These are phyloP conservation scores for Rhynchonycteris naso DNA, from an alignment of 2,797 vertebrate genomes.

Conservation along the genomic window DNA sequence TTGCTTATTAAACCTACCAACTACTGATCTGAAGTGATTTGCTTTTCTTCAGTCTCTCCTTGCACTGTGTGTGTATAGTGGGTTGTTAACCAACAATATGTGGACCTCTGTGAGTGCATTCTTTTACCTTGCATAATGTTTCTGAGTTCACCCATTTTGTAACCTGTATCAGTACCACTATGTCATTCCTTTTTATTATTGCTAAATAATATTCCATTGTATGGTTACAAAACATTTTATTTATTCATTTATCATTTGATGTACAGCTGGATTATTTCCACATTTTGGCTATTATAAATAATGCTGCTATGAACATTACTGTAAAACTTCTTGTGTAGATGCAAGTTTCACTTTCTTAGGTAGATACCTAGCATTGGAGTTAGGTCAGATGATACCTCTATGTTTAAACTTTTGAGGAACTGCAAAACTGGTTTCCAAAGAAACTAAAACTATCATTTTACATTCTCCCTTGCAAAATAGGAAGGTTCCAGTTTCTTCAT, in stretches of 20 bases:
- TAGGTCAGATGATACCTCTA: not conserved
- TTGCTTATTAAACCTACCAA: not conserved
- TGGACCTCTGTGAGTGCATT: not conserved
- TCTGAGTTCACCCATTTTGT: not conserved
- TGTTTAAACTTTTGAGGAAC: not conserved
- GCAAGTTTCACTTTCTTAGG: not conserved
- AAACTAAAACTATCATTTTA: not conserved
- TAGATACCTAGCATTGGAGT: not conserved
- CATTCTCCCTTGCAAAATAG: not conserved
- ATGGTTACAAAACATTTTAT: not conserved
- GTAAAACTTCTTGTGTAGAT: not conserved
- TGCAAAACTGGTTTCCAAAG: not conserved
- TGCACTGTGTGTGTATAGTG: not conserved
- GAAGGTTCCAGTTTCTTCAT: not conserved
- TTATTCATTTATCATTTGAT: no score
- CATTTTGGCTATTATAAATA: not conserved
- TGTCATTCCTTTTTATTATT: not conserved
- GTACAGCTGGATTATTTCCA: no score
- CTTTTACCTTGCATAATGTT: not conserved
- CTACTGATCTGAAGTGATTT: not conserved
- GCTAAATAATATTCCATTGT: not conserved
- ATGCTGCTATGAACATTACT: not conserved
- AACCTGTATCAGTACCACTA: not conserved
- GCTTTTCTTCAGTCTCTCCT: not conserved
- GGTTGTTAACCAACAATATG: not conserved